phyloP scores from a whole-genome alignment of 2,113 vertebrate genomes.

The Perognathus longimembris region DNA sequence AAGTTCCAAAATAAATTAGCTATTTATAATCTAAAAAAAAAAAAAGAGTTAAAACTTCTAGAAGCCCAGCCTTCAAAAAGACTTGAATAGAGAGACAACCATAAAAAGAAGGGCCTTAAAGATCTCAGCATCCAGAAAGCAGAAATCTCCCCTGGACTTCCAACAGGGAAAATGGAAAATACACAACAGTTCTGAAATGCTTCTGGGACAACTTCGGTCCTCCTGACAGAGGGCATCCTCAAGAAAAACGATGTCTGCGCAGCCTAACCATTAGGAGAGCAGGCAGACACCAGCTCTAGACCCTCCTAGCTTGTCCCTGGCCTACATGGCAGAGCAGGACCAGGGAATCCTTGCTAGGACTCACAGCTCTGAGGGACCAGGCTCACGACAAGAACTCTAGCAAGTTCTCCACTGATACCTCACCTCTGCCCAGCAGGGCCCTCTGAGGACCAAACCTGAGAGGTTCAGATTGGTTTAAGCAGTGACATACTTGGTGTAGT shows the following conservation, averaged over 20 bases:
- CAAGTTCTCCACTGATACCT: background rate
- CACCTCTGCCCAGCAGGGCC: background rate
- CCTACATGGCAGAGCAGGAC: background rate
- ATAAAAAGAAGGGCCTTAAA: background rate
- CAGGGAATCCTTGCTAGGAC: background rate
- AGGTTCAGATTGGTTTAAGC: background rate
- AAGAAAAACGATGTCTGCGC: background rate
- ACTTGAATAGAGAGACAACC: too few species aligned
- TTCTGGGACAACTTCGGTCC: too few species aligned
- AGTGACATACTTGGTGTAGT: too few species aligned
- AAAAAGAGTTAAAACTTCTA: too few species aligned
- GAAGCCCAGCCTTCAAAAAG: too few species aligned
- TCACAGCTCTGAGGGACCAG: background rate
- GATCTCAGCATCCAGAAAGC: background rate
- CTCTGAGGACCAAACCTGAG: background rate
- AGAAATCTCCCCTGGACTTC: background rate
- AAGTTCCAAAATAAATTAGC: too few species aligned
- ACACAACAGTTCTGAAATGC: background rate
- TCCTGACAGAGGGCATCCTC: too few species aligned
- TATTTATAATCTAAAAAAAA: too few species aligned
- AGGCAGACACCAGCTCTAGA: background rate
- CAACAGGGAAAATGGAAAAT: background rate
- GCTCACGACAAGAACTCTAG: background rate
- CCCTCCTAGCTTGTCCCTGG: too few species aligned
- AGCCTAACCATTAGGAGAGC: background rate